phyloP scores from a whole-genome alignment of 2,113 vertebrate species.

The Hucho hucho region DNA sequence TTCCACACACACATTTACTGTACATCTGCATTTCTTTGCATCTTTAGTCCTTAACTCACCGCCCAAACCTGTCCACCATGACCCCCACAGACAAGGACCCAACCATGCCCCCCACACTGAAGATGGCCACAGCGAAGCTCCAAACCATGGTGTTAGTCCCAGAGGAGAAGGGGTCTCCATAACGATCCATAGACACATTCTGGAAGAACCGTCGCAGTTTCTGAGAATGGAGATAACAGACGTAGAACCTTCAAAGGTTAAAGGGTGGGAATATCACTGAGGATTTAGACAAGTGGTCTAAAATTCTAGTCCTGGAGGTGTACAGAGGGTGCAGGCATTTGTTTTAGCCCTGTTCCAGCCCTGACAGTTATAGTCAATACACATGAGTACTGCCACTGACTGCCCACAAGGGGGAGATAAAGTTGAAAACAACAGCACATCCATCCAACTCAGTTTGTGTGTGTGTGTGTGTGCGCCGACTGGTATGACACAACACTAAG shows the following conservation, averaged over 20 bases:
- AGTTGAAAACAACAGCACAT: neutral
- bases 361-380: too few relatives aligned
- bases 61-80: conserved; percentile 90
- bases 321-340: too few relatives aligned
- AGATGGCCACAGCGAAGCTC: conserved; percentile 90
- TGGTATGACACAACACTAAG: too few relatives aligned
- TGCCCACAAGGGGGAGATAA: conserved; percentile 42
- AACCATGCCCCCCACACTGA: conserved; percentile 92
- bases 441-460: neutral
- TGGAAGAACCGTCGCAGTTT: conserved; percentile 83
- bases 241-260: too few relatives aligned
- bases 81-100: conserved; percentile 88
- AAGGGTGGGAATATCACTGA: too few relatives aligned
- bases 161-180: neutral
- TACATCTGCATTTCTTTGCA: too few relatives aligned
- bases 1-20: too few relatives aligned
- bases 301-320: too few relatives aligned
- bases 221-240: conserved; percentile 58
- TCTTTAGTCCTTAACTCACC: conserved; percentile 69
- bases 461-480: neutral
- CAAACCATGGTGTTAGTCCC: conserved; percentile 76
- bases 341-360: too few relatives aligned
- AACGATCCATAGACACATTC: conserved; percentile 66
- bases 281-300: too few relatives aligned
- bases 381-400: too few relatives aligned